phyloP scores from a whole-genome alignment of 2,797 vertebrate species.

The Cephalopachus bancanus region DNA sequence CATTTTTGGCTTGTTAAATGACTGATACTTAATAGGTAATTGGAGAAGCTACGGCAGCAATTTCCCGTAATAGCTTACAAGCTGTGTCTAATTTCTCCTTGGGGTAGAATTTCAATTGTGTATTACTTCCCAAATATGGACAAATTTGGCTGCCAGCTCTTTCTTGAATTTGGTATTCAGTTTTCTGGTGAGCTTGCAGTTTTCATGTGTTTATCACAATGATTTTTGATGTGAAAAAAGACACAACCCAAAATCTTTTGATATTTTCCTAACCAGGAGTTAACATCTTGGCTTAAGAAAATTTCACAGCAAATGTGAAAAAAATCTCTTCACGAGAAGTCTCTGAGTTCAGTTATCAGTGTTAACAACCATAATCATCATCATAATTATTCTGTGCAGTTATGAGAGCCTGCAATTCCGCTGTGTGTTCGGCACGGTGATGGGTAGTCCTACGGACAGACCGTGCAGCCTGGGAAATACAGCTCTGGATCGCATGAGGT shows the following conservation, averaged over 20 bases:
- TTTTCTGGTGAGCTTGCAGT: constrained; percentile 69
- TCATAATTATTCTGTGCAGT: constrained; percentile 13
- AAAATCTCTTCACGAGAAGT: constrained; percentile 20
- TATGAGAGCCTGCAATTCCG: background rate
- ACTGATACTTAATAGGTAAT: constrained; percentile 70
- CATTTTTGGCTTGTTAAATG: constrained; percentile 69
- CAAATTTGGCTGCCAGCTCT: constrained; percentile 69
- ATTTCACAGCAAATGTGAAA: constrained; percentile 55
- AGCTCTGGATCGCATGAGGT: background rate
- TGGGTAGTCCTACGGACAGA: background rate
- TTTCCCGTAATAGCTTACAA: constrained; percentile 75
- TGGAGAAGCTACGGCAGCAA: constrained; percentile 60
- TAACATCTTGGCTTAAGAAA: constrained; percentile 67
- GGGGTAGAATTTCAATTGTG: constrained; percentile 73
- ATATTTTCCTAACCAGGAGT: constrained; percentile 51
- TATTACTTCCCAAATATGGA: constrained; percentile 64
- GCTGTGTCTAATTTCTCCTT: constrained; percentile 73
- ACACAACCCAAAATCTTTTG: constrained; percentile 52
- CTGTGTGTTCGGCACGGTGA: background rate
- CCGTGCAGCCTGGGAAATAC: background rate
- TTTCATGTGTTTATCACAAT: constrained; percentile 64
- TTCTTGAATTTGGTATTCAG: constrained; percentile 72
- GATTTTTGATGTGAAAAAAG: constrained; percentile 65
- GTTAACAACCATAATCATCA: background rate
- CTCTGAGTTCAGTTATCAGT: background rate